Base-by-base conservation (phyloP, 2,888 invertebrate genomes). In the Ectemnius continuus region DNA sequence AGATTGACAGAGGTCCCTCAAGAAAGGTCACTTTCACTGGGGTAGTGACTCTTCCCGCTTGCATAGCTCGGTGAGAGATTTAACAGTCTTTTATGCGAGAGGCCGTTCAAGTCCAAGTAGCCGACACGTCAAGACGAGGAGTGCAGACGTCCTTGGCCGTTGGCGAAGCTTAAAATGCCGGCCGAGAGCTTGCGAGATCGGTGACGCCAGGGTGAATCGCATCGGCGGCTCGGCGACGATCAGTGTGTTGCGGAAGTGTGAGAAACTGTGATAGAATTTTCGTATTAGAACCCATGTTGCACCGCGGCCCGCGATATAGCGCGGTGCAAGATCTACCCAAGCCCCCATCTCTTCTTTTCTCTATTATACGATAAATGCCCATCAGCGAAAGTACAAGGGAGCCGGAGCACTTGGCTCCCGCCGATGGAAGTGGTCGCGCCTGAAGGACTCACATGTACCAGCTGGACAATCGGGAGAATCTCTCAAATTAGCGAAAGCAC, bases 181-280 rank as follows among this genome's bases (percentile, higher is more conserved):
- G 23, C 23, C 23, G 23, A 23, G 23, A 57, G 72, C 71, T 76
- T 66, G 66, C 66, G 69, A 61, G 64, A 64, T 61, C 63, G 76
- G 36, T 60, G 52, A n/a, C 69, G 64, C 68, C 47, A 71, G 63
- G 61, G 73, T 73, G 70, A 59, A 65, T 78, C 68, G 75, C 70
- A 71, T 75, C 70, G 67, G 59, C 65, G 8, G 36, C 3, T 75
- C 67, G 76, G 61, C 75, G 57, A 70, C 56, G 73, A 71, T 70
- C 67, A 69, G 73, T 69, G 69, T 61, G 75, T 61, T 64, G 67
- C 66, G 56, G 58, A 62, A 70, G 67, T 74, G 75, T 75, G 75
- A 79, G 84, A 88, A 86, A 88, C 90, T 90, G 90, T 90, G 90
- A 90, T 90, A 90, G 89, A 89, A 87, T 87, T 85, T 36, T 88